Conservation (phyloP, 2,888 invertebrate species). For the Lasioglossum morio region DNA sequence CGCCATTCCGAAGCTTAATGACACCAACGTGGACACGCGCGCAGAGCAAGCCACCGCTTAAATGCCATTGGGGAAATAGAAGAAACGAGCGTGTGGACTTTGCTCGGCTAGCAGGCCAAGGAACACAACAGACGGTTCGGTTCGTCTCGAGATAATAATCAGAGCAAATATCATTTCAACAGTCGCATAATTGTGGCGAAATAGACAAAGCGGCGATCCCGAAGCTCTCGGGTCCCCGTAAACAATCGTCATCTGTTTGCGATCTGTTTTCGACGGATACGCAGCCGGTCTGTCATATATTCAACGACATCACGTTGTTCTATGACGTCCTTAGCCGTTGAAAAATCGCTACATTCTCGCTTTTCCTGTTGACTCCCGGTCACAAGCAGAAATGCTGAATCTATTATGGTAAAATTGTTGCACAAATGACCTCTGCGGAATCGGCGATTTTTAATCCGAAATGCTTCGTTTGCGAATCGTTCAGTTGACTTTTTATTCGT, state of each 20-base stretch:
- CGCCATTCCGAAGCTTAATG: slow-evolving; percentile 46
- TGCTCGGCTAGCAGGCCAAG: slow-evolving; percentile 38
- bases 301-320: neutral
- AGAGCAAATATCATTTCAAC: slow-evolving; percentile 31
- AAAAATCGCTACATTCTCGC: neutral
- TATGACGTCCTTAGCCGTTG: neutral
- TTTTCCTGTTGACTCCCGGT: neutral
- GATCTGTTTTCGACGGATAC: neutral
- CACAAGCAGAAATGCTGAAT: neutral
- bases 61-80: slow-evolving; percentile 51
- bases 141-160: slow-evolving; percentile 41
- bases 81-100: slow-evolving; percentile 67
- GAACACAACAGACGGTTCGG: slow-evolving; percentile 32
- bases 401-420: slow-evolving; percentile 6
- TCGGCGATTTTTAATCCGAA: neutral
- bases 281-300: neutral
- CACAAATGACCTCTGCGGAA: neutral
- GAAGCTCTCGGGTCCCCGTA: neutral
- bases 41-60: slow-evolving; percentile 16
- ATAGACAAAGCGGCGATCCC: slow-evolving; percentile 1
- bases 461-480: neutral
- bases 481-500: neutral
- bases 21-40: slow-evolving; percentile 28
- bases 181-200: slow-evolving; percentile 13
- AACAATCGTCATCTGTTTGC: slow-evolving; percentile 49